Evolutionary conservation across 23 tunicate species (phyloP).

Genomic region (Ascidia mentula): DNA sequence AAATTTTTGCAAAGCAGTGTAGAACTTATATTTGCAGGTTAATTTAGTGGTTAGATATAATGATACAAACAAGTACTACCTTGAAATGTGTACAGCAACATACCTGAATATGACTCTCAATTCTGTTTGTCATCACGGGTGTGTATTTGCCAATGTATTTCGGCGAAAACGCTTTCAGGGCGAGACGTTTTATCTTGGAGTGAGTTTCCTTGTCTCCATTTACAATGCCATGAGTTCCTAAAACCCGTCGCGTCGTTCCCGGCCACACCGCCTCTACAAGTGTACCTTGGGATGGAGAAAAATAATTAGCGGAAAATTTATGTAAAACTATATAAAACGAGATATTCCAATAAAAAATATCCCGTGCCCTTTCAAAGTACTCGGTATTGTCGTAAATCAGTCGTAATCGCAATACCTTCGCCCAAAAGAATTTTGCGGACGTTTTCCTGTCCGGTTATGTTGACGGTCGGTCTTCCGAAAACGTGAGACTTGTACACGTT

Average conservation of each 20-base stretch:
- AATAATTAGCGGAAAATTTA: too few relatives aligned
- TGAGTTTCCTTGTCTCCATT: constrained; percentile 86
- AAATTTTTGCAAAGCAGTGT: too few relatives aligned
- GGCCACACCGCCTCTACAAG: constrained; percentile 82
- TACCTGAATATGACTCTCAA: constrained; percentile 58
- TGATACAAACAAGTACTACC: too few relatives aligned
- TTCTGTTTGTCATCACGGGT: constrained; percentile 56
- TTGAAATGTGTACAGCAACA: too few relatives aligned
- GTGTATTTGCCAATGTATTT: constrained; percentile 72
- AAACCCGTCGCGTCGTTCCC: constrained; percentile 63
- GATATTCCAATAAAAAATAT: too few relatives aligned
- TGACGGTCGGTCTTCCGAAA: constrained; percentile 84
- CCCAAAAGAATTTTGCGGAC: constrained; percentile 64
- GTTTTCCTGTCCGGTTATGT: constrained; percentile 61
- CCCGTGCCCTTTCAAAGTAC: too few relatives aligned
- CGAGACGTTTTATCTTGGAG: constrained; percentile 67
- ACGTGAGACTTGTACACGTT: constrained; percentile 77
- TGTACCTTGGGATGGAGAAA: too few relatives aligned
- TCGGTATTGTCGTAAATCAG: too few relatives aligned
- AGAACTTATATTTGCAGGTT: too few relatives aligned
- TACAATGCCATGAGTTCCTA: constrained; percentile 90
- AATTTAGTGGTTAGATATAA: too few relatives aligned
- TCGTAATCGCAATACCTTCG: too few relatives aligned
- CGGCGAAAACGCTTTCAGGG: constrained; percentile 75
- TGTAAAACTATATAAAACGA: too few relatives aligned